Evolutionary conservation across 2,888 invertebrate genomes (phyloP), one percentile per base, ranked within the genome.

Genomic region (Anoncus sp.): DNA sequence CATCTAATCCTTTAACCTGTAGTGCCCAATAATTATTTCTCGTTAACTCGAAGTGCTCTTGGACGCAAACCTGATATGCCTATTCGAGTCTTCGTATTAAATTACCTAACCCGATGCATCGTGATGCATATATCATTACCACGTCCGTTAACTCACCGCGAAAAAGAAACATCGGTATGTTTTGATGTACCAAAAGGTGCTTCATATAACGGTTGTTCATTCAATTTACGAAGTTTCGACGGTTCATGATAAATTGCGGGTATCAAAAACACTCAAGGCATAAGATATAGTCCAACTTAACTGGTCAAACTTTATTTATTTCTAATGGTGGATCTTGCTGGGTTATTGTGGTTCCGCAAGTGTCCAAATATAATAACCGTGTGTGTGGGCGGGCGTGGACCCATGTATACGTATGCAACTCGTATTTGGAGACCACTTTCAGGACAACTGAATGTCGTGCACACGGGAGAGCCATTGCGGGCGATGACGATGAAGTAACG

Each of bases 11-110:
- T 60, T 47, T 45, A 59, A 35, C 20, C 10, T 40, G 14, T 6
- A 9, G 22, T 53, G 47, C 10, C 18, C 57, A 14, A 38, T 57
- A 67, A 72, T 76, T 76, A 76, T 76, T 55, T 45, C 24, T 27
- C 47, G 47, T 31, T 72, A 38, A 66, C 59, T 60, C 49, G 40
- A 38, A n/a, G n/a, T 45, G 6, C 38, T 20, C 7, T 49, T 10
- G 38, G 18, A 53, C 53, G 35, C 38, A 57, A 53, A 43, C 12
- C 38, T 35, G 45, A 66, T 47, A 76, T n/a, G n/a, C n/a, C n/a
- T n/a, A 60, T 53, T 60, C 31, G 24, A 18, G 38, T 53, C 53
- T 16, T 55, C 14, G 47, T 71, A 59, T 53, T 66, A 40, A 51
- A 72, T 72, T 43, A 72, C 40, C 60, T 27, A 53, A 62, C 35